Evolutionary conservation across 2,888 invertebrate species (phyloP).

Genomic region (Campoplex nolae): DNA sequence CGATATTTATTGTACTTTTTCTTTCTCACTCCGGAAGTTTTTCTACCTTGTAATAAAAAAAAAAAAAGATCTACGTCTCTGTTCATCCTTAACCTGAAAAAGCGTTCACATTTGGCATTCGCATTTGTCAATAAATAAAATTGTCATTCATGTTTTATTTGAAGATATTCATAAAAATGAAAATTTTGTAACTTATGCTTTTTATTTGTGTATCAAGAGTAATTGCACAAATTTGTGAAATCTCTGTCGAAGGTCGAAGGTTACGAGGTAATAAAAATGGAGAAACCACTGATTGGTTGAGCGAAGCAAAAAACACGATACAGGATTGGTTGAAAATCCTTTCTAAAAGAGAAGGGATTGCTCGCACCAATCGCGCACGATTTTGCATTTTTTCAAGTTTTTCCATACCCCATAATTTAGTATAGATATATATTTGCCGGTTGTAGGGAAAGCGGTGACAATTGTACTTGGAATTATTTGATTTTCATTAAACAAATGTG

Average conservation of each 20-base stretch:
- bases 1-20: background rate
- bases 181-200: background rate
- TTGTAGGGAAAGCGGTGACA: background rate
- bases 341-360: background rate
- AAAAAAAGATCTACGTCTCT: background rate
- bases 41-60: background rate
- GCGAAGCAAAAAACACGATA: background rate
- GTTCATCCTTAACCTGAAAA: background rate
- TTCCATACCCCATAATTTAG: background rate
- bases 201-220: background rate
- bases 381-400: background rate
- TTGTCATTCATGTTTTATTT: background rate
- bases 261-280: background rate
- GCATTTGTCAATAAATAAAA: background rate
- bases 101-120: background rate
- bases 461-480: background rate
- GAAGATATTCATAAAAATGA: background rate
- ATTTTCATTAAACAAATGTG: background rate
- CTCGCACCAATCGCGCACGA: background rate
- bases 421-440: background rate
- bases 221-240: slow-evolving; percentile 5
- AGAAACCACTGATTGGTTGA: background rate
- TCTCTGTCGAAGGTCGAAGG: background rate
- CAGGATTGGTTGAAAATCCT: background rate
- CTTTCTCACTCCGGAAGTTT: too few species aligned